Evolutionary conservation across 35 echinoderm and acorn worm species (phyloP).

Genomic region (Patiria miniata): DNA sequence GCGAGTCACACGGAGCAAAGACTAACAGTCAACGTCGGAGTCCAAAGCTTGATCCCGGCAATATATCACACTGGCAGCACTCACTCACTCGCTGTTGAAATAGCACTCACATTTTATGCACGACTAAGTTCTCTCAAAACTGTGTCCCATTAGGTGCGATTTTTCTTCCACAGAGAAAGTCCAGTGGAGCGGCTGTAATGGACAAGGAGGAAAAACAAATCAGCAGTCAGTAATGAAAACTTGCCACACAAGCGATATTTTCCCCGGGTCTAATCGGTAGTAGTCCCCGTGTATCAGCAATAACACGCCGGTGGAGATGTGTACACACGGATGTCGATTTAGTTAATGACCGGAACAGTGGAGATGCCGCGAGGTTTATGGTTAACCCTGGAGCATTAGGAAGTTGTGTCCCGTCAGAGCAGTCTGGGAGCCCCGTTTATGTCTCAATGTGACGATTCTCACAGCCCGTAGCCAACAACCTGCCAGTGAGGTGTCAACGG

Average conservation of each 20-base stretch:
- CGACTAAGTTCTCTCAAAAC: conserved; percentile 11
- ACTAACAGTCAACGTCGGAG: conserved; percentile 5
- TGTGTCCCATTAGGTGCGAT: conserved; percentile 11
- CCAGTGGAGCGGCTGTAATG: conserved; percentile 13
- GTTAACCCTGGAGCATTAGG: conserved; percentile 24
- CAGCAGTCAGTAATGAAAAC: not conserved
- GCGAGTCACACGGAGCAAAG: not conserved
- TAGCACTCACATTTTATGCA: conserved; percentile 33
- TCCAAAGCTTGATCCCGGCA: conserved; percentile 21
- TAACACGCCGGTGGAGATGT: conserved; percentile 25
- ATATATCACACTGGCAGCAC: not conserved
- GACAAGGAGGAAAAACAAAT: not conserved
- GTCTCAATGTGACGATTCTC: conserved; percentile 33
- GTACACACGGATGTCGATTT: conserved; percentile 20
- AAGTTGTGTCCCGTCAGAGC: conserved; percentile 20
- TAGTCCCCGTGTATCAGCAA: not conserved
- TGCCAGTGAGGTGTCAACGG: conserved; percentile 55
- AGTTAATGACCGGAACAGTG: conserved; percentile 7
- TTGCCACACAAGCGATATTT: not conserved
- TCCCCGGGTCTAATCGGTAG: not conserved
- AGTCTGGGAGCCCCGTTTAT: conserved; percentile 36
- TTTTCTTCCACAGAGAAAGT: not conserved
- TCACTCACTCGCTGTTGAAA: conserved; percentile 1
- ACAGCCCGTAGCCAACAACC: conserved; percentile 43
- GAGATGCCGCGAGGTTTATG: conserved; percentile 23